Evolutionary conservation across 2,113 vertebrate genomes (phyloP), one percentile per base, ranked within the genome.

Genomic region (Cynopterus brachyotis): DNA sequence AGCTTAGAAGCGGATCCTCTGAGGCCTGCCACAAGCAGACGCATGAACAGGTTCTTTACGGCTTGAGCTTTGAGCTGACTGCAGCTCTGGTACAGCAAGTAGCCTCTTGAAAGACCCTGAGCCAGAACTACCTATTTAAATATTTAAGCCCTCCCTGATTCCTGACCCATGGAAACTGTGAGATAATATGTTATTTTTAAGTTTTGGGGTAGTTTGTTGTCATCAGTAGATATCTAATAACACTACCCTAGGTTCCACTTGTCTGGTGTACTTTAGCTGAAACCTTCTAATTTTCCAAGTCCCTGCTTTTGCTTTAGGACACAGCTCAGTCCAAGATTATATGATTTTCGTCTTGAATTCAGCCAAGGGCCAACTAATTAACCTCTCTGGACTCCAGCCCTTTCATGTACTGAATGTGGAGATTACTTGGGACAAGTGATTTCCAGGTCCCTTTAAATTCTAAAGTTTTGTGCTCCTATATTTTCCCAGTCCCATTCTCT

Each of bases 321-420:
- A 19, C 6, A 81, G 45, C 87, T 60, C 75, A 45, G 42, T 60
- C 45, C 40, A 26, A 40, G 16, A 3, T 12, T 83, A n/a, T 32
- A 76, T 87, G 50, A 9, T 82, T 97, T 79, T 86, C 72, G 37
- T 76, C 6, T 82, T 55, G 26, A 42, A 72, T 94, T 96, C 32
- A 82, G 28, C 20, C 17, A 73, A 85, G 8, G 32, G 9, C 19
- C 57, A 60, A 60, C 57, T 80, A 66, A 57, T 42, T 57, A 45
- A 59, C 5, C 8, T 91, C n/a, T 81, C 60, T 50, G 59, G 32
- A 79, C 32, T 16, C 26, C 12, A 62, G 47, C 30, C 75, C 72
- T 35, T 92, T 78, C 42, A 22, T 70, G 75, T 60, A 30, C 28
- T 82, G 64, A 88, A 84, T 59, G 19, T 62, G 45, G 55, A 45